Base-by-base conservation (phyloP, 2,888 invertebrate species). In the Sipunculus nudus region DNA sequence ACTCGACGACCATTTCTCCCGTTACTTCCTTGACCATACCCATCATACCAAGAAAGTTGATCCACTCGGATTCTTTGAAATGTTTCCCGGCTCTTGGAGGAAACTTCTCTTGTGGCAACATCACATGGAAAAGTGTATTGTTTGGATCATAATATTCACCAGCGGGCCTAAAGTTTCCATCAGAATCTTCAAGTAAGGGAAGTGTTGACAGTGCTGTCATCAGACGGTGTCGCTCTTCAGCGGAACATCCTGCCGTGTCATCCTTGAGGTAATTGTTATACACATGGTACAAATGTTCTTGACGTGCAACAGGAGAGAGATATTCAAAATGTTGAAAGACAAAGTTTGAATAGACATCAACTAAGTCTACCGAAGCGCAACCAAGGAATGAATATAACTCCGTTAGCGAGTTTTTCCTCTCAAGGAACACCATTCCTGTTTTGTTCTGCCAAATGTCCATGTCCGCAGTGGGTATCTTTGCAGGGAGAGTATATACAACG, bases 321-420 rank as follows among this genome's bases (percentile, higher is more conserved):
- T 67, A 70, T 49, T 69, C 70, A 54, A 70, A 63, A 45, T 70
- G 68, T 45, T 70, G 67, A 31, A 70, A 65, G 28, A 70, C 70
- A 46, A 70, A 70, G 25, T 70, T 46, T 23, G 65, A 67, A 38
- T 70, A 70, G 13, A 70, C 69, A 8, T 70, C 67, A n/a, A 61
- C 29, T 16, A 63, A 53, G 38, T 48, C 59, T 16, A 70, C 49
- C 8, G 43, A 47, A 6, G 61, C 62, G 52, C 72, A 63, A 8
- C 59, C 63, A 3, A 74, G 53, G 35, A 59, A 60, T 19, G 56
- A 40, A 35, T 62, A 66, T 32, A 74, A 52, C 0, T 45, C 32
- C 4, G 48, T 35, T 6, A 67, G 54, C 2, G n/a, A 39, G 31
- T 53, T 55, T 29, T 66, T 59, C 19, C 61, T 50, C 31, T 64